These are phyloP conservation scores for Datnioides undecimradiatus DNA, from an alignment of 2,113 vertebrate species.

Conservation along the genomic window DNA sequence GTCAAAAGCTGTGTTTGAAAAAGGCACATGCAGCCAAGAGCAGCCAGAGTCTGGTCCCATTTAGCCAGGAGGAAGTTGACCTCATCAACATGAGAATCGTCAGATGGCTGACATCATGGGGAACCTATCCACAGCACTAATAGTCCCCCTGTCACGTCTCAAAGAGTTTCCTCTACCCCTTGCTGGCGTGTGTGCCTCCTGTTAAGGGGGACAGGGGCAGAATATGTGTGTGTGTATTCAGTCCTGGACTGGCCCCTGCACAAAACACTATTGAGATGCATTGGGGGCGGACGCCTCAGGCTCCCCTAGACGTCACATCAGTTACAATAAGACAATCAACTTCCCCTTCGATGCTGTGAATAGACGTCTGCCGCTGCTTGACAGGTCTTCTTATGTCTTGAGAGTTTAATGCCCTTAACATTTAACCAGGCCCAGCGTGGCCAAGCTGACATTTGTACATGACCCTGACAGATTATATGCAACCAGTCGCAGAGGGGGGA, in stretches of 20 bases:
- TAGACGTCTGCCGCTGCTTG: conserved; percentile 44
- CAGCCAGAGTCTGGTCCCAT: conserved; percentile 51
- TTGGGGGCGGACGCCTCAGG: conserved; percentile 23
- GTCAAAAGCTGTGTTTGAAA: conserved; percentile 32
- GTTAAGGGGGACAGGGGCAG: conserved; percentile 21
- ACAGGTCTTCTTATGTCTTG: conserved; percentile 57
- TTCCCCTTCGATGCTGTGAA: conserved; percentile 47
- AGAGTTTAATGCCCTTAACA: conserved; percentile 57
- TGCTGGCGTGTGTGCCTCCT: conserved; percentile 32
- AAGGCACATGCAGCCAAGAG: conserved; percentile 28
- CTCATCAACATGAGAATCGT: conserved; percentile 70
- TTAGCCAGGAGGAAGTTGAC: conserved; percentile 71
- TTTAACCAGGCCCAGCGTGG: conserved; percentile 46
- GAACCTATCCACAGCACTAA: conserved; percentile 42
- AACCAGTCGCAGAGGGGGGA: conserved; percentile 27
- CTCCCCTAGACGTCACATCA: conserved; percentile 60
- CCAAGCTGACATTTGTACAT: conserved; percentile 59
- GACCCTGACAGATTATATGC: conserved; percentile 41
- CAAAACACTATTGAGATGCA: conserved; percentile 60
- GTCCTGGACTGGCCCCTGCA: conserved; percentile 19
- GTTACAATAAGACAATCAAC: conserved; percentile 58
- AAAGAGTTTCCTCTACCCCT: conserved; percentile 47
- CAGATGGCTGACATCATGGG: conserved; percentile 71
- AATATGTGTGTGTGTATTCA: conserved; percentile 49
- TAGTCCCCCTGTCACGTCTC: conserved; percentile 49